These are phyloP conservation scores for Heliothis virescens DNA, from an alignment of 1,140 invertebrate genomes.

Conservation along the genomic window DNA sequence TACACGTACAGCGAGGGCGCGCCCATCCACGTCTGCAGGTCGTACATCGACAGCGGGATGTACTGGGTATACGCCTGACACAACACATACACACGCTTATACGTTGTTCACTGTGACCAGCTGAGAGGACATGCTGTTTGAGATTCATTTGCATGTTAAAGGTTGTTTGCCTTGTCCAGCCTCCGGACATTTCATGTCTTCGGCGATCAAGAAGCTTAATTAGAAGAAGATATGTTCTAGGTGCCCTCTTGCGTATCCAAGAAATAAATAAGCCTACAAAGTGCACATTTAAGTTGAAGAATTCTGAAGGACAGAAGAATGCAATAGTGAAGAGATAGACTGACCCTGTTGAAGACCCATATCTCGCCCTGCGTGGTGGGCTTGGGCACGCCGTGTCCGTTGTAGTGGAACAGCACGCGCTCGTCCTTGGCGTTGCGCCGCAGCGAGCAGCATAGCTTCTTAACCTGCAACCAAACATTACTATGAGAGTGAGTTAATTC, in stretches of 20 bases:
- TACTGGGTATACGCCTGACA: constrained; percentile 98
- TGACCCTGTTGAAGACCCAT: constrained; percentile 99
- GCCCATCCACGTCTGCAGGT: constrained; percentile 99
- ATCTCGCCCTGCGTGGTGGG: constrained; percentile 99
- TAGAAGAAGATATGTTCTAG: too few relatives aligned
- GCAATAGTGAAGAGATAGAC: too few relatives aligned
- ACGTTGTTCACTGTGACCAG: neutral
- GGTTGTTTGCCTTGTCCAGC: too few relatives aligned
- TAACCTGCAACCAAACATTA: constrained; percentile 88
- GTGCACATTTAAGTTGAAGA: too few relatives aligned
- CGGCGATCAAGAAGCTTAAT: too few relatives aligned
- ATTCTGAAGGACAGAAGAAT: too few relatives aligned
- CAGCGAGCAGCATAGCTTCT: constrained; percentile 97
- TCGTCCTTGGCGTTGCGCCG: constrained; percentile 99
- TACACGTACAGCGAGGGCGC: constrained; percentile 99
- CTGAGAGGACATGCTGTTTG: too few relatives aligned
- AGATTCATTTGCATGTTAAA: too few relatives aligned
- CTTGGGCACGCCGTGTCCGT: constrained; percentile 99
- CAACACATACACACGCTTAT: neutral
- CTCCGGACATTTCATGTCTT: too few relatives aligned
- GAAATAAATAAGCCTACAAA: too few relatives aligned
- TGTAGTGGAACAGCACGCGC: constrained; percentile 99
- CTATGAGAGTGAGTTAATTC: too few relatives aligned
- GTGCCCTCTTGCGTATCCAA: too few relatives aligned
- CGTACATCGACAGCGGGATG: constrained; percentile 99